These are phyloP conservation scores for Timema cristinae DNA, from an alignment of 2,888 invertebrate species.

Conservation along the genomic window DNA sequence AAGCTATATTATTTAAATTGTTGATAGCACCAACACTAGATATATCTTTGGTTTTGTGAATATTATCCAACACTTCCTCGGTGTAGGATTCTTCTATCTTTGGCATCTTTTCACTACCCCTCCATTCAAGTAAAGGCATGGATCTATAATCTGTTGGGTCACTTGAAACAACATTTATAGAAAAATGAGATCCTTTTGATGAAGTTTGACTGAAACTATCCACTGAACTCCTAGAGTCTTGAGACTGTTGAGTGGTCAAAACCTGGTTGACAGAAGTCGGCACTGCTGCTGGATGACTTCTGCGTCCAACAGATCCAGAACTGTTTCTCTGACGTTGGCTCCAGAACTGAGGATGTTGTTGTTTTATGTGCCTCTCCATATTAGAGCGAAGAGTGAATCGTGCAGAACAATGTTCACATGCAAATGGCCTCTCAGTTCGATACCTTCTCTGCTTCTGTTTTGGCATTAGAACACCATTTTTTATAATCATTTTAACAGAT, in stretches of 20 bases:
- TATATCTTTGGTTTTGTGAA: constrained; percentile 29
- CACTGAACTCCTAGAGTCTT: constrained; percentile 4
- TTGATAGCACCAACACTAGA: constrained; percentile 24
- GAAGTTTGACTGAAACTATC: background rate
- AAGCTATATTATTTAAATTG: constrained; percentile 26
- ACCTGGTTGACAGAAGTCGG: background rate
- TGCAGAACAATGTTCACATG: constrained; percentile 86
- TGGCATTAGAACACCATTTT: constrained; percentile 85
- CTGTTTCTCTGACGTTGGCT: constrained; percentile 68
- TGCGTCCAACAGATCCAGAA: constrained; percentile 45
- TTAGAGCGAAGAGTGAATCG: constrained; percentile 88
- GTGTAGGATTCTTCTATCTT: constrained; percentile 29
- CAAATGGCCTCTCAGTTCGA: constrained; percentile 84
- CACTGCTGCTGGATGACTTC: constrained; percentile 42
- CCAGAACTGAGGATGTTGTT: constrained; percentile 89
- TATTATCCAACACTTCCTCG: constrained; percentile 20
- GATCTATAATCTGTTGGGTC: background rate
- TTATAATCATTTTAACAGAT: constrained; percentile 83
- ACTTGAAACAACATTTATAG: background rate
- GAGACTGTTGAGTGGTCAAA: too few species aligned
- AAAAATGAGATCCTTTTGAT: background rate
- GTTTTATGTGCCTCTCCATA: constrained; percentile 92
- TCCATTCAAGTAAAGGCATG: too few species aligned
- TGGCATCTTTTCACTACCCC: background rate
- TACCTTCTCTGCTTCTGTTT: constrained; percentile 89